Evolutionary conservation across 1,140 invertebrate species (phyloP), one percentile per base, ranked within the genome.

Genomic region (Zaprionus taronus): DNA sequence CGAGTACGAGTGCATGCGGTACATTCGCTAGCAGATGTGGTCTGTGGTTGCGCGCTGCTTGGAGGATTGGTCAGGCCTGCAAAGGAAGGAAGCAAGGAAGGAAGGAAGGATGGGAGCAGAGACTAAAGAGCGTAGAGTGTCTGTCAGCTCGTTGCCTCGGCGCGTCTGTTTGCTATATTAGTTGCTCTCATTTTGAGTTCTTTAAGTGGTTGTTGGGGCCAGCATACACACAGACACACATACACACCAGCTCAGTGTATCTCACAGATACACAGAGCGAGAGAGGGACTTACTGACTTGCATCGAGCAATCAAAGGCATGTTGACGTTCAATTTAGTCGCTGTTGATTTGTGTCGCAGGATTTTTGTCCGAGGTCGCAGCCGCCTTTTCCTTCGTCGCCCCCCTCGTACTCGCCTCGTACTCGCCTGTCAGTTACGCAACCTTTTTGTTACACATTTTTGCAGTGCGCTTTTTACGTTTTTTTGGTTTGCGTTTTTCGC

Each of bases 301-400:
- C 69, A 64, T 61, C 51, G 58, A 80, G 79, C 83, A 86, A 86
- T 86, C 83, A 87, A 87, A 86, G 80, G 72, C 77, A 87, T 87
- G 83, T 86, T 86, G 83, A 87, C 83, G 83, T 87, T 83, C 83
- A 86, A 86, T 86, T 86, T 87, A 67, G 83, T 61, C 67, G 83
- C 80, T 80, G 83, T 83, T 86, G 83, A 87, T 86, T 86, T 87
- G 83, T 86, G 83, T 86, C 80, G 80, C 66, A 49, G 66, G 26
- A 70, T 82, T 82, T 81, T 68, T 71, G 60, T 65, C 41, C 73
- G 67, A 58, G 53, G 61, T 71, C 61, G 41, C 17, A 17, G 67
- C 28, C 36, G 65, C 22, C 70, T 58, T 47, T 51, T 20, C 47
- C 55, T 49, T 17, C n/a, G n/a, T 20, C 17, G 58, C 58, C 17